Conservation (phyloP, 1,140 invertebrate species). For the Riptortus pedestris region DNA sequence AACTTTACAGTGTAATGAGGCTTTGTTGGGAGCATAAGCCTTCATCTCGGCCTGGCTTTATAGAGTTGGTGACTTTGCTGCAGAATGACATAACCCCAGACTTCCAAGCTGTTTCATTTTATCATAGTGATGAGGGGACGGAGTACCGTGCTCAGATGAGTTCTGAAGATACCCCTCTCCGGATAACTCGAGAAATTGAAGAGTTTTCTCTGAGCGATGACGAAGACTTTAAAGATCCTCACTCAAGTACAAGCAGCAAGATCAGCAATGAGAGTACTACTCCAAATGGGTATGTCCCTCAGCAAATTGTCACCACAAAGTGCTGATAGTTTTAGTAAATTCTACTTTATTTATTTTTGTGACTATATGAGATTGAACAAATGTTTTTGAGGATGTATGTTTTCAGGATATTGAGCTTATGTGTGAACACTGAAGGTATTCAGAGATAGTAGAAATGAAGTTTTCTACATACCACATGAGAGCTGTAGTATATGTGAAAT, state of each 20-base stretch:
- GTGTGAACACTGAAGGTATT: neutral
- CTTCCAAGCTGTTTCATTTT: constrained; percentile 67
- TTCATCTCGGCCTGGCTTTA: constrained; percentile 66
- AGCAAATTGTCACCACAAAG: constrained; percentile 29
- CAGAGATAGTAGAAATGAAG: neutral
- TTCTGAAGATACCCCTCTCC: constrained; percentile 33
- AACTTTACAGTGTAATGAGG: constrained; percentile 79
- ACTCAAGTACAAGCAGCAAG: constrained; percentile 38
- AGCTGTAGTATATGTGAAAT: too few species aligned
- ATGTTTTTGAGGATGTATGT: neutral
- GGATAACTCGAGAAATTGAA: constrained; percentile 33
- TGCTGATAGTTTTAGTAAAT: constrained; percentile 25
- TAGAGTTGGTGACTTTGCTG: constrained; percentile 59
- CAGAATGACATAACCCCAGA: constrained; percentile 43
- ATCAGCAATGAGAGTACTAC: constrained; percentile 39
- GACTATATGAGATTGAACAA: neutral
- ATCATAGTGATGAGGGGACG: constrained; percentile 54
- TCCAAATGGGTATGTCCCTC: constrained; percentile 37
- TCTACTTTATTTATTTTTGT: neutral
- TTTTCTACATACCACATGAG: neutral
- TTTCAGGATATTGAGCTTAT: neutral
- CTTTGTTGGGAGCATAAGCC: constrained; percentile 77
- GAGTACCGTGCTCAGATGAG: constrained; percentile 39
- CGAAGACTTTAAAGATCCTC: constrained; percentile 32
- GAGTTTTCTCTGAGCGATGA: constrained; percentile 33